Base-by-base conservation (phyloP, 2,797 vertebrate genomes). In the Pteronotus mesoamericanus region DNA sequence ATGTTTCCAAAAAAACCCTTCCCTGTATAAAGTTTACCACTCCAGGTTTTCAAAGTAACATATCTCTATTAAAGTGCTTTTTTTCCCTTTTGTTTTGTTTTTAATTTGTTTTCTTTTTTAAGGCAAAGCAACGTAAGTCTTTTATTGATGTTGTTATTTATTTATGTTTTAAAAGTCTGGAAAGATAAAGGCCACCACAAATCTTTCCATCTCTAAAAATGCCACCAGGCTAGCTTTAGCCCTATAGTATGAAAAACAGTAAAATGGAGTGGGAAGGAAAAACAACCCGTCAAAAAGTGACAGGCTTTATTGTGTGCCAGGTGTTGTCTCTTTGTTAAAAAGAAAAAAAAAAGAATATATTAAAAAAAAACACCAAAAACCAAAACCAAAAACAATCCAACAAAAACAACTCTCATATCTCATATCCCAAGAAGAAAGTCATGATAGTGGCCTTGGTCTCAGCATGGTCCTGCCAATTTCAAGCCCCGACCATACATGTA, bases 401-500 rank as follows among this genome's bases (percentile, higher is more conserved):
- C 97, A 95, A 96, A 97, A 96, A 97, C 53, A 94, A 96, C 97
- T 98, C 97, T 98, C 53, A 61, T 64, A 97, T 96, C 86, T 97
- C 53, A 68, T 57, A 97, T 96, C 86, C 97, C 97, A 98, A 96
- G 90, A 97, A 89, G 96, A 96, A 94, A 80, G 94, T 42, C 55
- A 84, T 9, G 89, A 94, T n/a, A 96, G 94, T 98, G 98, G 97
- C 96, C 97, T 98, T 98, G 97, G 89, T 96, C 95, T 97, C 97
- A 98, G 97, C 97, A 98, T 89, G 96, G 97, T 98, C 97, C 98
- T 98, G 98, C 98, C 98, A 99, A 99, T 99, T 99, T 99, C 99
- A 99, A 99, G 99, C 99, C 99, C 99, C 98, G 98, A 98, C 99
- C 99, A 98, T 97, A 98, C 98, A 98, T 34, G 97, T 98, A 98